Percentiles rank a stretch among this genome's conserved stretches.
These are phyloP conservation scores for Zonitis immaculata DNA, from an alignment of 2,888 invertebrate genomes.

Conservation along the genomic window DNA sequence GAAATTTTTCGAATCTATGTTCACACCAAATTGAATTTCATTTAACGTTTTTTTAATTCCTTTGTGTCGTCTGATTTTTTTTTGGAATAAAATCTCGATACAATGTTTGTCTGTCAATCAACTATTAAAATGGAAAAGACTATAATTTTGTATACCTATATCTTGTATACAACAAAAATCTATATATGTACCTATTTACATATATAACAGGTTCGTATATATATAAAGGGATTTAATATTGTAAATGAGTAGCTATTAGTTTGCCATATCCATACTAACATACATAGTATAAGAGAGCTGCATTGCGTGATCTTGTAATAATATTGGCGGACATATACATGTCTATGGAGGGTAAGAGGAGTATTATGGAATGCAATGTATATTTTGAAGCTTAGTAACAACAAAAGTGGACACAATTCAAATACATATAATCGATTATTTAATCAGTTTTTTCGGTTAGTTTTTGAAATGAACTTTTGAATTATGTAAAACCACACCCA, in stretches of 20 bases:
- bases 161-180: slow-evolving; percentile 7
- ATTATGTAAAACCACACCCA: slow-evolving; percentile 6
- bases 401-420: background rate
- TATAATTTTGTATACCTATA: slow-evolving; percentile 10
- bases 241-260: slow-evolving; percentile 12
- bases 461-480: too few relatives aligned
- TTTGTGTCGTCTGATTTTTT: background rate
- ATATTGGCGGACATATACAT: slow-evolving; percentile 1
- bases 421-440: slow-evolving; percentile 2
- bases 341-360: slow-evolving; percentile 7
- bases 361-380: slow-evolving; percentile 6
- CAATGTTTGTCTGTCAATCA: background rate
- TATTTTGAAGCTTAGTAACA: slow-evolving; percentile 9
- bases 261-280: slow-evolving; percentile 10
- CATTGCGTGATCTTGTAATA: slow-evolving; percentile 14
- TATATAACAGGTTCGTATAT: slow-evolving; percentile 1
- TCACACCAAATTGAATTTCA: too few relatives aligned
- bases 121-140: slow-evolving; percentile 10
- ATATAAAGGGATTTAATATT: slow-evolving; percentile 7
- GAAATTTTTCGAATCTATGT: too few relatives aligned
- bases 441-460: background rate
- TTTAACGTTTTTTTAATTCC: background rate
- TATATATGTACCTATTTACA: background rate
- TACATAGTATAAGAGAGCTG: slow-evolving; percentile 1
- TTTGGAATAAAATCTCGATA: background rate